Evolutionary conservation across 2,888 invertebrate species (phyloP).

Genomic region (Clanis bilineata): DNA sequence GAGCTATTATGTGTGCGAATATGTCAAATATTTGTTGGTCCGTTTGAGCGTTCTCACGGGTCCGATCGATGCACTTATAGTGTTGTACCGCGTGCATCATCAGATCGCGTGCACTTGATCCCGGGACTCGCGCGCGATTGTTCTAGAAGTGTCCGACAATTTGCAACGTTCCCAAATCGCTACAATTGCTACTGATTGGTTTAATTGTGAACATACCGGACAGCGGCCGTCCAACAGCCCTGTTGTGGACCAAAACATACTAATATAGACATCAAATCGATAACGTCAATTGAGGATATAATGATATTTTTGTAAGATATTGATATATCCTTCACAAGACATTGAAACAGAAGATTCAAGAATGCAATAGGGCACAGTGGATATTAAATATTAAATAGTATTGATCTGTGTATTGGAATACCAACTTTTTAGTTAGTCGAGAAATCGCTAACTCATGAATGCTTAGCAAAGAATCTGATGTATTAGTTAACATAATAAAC

Average conservation of each 20-base stretch:
- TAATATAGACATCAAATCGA: not conserved
- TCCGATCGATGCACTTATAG: not conserved
- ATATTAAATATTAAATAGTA: not conserved
- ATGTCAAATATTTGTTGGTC: too few relatives aligned
- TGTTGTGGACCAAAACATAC: too few relatives aligned
- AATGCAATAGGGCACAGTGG: not conserved
- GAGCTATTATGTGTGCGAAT: too few relatives aligned
- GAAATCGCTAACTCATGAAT: too few relatives aligned
- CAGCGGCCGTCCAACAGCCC: not conserved
- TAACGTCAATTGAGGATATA: not conserved
- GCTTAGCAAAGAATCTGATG: too few relatives aligned
- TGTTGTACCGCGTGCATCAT: not conserved
- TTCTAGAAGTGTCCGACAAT: not conserved
- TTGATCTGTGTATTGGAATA: too few relatives aligned
- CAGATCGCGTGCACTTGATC: not conserved
- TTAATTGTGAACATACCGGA: not conserved
- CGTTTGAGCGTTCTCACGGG: too few relatives aligned
- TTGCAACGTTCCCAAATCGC: not conserved
- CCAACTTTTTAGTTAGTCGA: too few relatives aligned
- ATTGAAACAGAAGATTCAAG: not conserved
- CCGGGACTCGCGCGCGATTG: not conserved
- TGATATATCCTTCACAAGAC: not conserved
- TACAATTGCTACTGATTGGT: not conserved
- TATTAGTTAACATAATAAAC: too few relatives aligned
- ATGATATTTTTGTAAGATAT: not conserved